A percentile compares a stretch with the other conserved stretches of the same genome.
These are phyloP conservation scores for Mastacembelus armatus DNA, from an alignment of 2,797 vertebrate species.

Conservation along the genomic window DNA sequence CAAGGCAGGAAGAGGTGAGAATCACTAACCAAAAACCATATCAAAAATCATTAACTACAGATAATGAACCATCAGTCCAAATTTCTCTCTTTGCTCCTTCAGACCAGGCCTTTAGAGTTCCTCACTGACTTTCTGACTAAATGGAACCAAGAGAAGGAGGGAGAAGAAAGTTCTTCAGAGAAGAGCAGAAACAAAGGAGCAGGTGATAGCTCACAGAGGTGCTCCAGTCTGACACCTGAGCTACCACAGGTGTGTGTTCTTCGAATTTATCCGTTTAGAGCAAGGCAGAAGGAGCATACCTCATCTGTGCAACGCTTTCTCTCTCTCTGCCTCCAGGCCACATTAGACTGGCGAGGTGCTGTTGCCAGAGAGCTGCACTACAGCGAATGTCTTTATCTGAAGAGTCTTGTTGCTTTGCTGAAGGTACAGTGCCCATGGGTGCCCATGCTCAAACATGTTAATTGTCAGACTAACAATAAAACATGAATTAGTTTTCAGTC, in stretches of 20 bases:
- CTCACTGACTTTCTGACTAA: conserved; percentile 81
- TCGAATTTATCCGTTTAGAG: neutral
- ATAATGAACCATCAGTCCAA: neutral
- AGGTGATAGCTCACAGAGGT: conserved; percentile 24
- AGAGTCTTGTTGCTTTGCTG: conserved; percentile 73
- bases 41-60: neutral
- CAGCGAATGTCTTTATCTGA: conserved; percentile 83
- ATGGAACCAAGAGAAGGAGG: conserved; percentile 49
- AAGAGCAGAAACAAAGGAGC: neutral
- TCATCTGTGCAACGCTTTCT: neutral
- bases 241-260: conserved; percentile 66
- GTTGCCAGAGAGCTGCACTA: conserved; percentile 80
- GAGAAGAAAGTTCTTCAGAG: neutral
- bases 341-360: conserved; percentile 70
- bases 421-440: conserved; percentile 59
- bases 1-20: conserved; percentile 75
- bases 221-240: neutral
- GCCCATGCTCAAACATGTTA: too few relatives aligned
- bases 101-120: conserved; percentile 86
- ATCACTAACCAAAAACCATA: neutral
- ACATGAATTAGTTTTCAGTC: too few relatives aligned
- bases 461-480: too few relatives aligned
- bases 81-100: conserved; percentile 26
- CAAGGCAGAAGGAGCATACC: neutral
- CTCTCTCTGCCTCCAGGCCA: conserved; percentile 44